Base-by-base conservation (phyloP, 92 coral and sea anemone genomes). In the Paramuricea clavata region DNA sequence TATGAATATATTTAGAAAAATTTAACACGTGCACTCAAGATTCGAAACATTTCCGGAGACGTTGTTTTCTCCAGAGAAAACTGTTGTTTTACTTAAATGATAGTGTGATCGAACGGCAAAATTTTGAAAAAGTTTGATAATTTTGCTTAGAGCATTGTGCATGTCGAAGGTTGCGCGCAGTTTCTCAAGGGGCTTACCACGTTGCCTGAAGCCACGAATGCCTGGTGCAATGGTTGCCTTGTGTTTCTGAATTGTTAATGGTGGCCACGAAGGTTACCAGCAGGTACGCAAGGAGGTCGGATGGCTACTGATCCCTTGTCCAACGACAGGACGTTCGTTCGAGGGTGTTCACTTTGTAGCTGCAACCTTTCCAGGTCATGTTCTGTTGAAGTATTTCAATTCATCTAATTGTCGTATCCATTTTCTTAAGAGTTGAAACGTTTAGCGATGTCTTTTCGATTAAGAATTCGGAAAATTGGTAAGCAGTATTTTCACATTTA, bases 151-250 rank as follows among this genome's bases (percentile, higher is more conserved):
- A 65, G 72, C 72, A 33, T 33, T 5, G 72, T 21, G 72, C 41
- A 65, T 65, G 39, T 65, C 72, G 41, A 65, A 65, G 36, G 72
- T 65, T 65, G 72, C 72, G 28, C 62, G 25, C 81, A 11, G 19
- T 26, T 74, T 74, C 25, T 27, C n/a, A 30, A 35, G 25, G 78
- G 56, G 50, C 78, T 72, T 74, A 74, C 81, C 81, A 65, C 41
- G 72, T 65, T 27, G 19, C 39, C 39, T 65, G 39, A 31, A 28
- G 41, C 68, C 68, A 60, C n/a, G 68, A 6, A 30, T 65, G 72
- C 41, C 41, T 65, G 72, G 39, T 65, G 62, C 9, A 47, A 5
- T 36, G 52, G 52, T 21, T 7, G 17, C 36, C 35, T 16, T 12
- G 35, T 65, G 36, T 65, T 22, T 60, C 30, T 16, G 68, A 28